These are phyloP conservation scores for Odobenus rosmarus DNA, from an alignment of 2,113 vertebrate genomes.

Conservation along the genomic window DNA sequence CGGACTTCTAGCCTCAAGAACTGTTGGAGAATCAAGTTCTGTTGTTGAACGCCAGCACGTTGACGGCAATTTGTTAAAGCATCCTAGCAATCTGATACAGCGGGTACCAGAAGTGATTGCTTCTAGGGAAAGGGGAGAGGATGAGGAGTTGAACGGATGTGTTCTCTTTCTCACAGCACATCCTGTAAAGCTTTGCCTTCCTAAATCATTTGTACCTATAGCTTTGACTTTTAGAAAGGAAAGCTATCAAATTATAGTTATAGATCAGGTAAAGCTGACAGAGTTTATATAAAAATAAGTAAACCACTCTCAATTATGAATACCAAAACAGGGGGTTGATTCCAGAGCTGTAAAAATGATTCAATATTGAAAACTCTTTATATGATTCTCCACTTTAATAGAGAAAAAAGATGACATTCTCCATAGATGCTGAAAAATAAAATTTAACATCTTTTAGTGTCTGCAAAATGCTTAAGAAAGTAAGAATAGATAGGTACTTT, in stretches of 20 bases:
- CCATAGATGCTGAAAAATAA: neutral
- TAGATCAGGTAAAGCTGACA: neutral
- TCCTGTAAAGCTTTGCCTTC: neutral
- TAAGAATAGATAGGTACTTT: neutral
- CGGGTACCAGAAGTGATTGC: neutral
- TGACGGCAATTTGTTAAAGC: neutral
- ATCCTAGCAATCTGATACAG: no score
- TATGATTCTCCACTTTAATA: neutral
- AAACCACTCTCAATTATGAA: neutral
- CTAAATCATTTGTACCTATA: neutral
- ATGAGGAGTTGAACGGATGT: no score
- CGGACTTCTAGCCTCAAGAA: neutral
- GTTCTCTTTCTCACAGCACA: neutral
- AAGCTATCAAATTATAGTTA: neutral
- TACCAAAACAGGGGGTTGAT: neutral
- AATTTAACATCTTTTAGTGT: neutral
- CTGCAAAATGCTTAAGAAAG: neutral
- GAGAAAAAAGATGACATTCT: constrained; percentile 2
- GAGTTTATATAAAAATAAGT: neutral
- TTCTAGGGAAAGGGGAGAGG: neutral
- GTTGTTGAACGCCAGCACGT: neutral
- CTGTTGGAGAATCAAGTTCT: neutral
- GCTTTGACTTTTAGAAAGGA: neutral
- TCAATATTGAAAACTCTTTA: neutral
- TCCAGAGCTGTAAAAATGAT: neutral